A percentile compares a stretch with the other conserved stretches of the same genome.
These are phyloP conservation scores for Esox lucius DNA, from an alignment of 2,797 vertebrate species.

Conservation along the genomic window DNA sequence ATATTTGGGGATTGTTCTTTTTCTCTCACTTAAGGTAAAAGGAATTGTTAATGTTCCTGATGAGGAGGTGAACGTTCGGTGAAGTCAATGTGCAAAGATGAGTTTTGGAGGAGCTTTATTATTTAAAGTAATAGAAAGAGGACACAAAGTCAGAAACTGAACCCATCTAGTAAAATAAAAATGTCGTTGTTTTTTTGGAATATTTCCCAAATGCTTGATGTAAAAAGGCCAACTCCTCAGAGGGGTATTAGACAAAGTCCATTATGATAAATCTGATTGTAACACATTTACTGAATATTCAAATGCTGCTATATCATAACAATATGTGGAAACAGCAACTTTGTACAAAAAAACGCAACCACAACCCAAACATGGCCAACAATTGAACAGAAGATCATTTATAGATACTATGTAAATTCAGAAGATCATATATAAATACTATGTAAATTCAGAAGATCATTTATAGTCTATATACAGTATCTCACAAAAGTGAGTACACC, in stretches of 20 bases:
- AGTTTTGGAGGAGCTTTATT: conserved; percentile 47
- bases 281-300: neutral
- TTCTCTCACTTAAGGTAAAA: conserved; percentile 65
- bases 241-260: neutral
- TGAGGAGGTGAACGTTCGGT: conserved; percentile 52
- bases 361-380: neutral
- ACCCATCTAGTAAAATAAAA: conserved; percentile 7
- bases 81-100: conserved; percentile 41
- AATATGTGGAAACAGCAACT: neutral
- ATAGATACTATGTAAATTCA: neutral
- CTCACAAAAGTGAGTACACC: too few species aligned
- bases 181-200: neutral
- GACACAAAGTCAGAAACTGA: neutral
- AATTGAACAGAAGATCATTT: neutral
- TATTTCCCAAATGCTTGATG: neutral
- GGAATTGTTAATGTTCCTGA: conserved; percentile 79
- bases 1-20: conserved; percentile 67
- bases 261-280: neutral
- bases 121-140: conserved; percentile 35
- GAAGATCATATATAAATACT: neutral
- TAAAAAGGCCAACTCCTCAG: neutral
- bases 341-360: neutral
- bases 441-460: neutral
- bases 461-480: neutral
- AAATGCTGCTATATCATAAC: neutral